phyloP scores from a whole-genome alignment of 2,113 vertebrate genomes.

The Pomatostomus ruficeps region DNA sequence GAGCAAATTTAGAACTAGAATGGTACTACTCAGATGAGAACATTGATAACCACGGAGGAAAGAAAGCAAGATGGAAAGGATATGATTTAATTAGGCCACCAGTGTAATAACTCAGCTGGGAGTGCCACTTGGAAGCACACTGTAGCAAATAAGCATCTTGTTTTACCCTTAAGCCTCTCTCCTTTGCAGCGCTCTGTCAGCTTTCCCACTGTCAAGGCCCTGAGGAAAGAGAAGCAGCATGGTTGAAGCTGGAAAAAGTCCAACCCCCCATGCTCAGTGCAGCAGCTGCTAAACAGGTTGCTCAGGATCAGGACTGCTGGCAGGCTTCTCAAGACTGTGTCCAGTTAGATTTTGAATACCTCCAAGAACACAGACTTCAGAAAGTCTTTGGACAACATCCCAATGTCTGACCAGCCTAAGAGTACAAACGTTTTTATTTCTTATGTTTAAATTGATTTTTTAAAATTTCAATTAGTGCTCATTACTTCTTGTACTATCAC shows the following conservation, averaged over 20 bases:
- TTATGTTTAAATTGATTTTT: not conserved
- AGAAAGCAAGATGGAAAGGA: not conserved
- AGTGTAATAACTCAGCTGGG: not conserved
- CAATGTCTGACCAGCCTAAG: not conserved
- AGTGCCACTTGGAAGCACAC: not conserved
- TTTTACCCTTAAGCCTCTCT: not conserved
- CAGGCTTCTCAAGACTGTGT: not conserved
- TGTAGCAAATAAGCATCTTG: not conserved
- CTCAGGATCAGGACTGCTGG: not conserved
- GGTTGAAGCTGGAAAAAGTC: not conserved
- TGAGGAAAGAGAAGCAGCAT: not conserved
- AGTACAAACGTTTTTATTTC: not conserved
- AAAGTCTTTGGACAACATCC: not conserved
- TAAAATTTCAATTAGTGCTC: not conserved
- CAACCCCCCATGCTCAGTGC: not conserved
- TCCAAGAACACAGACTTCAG: not conserved
- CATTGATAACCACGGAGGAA: not conserved
- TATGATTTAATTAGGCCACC: slow-evolving; percentile 12
- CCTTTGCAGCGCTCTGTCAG: not conserved
- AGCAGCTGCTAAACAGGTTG: not conserved
- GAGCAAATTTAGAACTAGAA: not conserved
- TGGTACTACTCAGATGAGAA: not conserved
- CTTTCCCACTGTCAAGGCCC: not conserved
- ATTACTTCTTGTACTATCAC: not conserved
- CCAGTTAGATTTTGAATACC: not conserved